Evolutionary conservation across 2,113 vertebrate genomes (phyloP), one percentile per base, ranked within the genome.

Genomic region (Tachysurus fulvidraco): DNA sequence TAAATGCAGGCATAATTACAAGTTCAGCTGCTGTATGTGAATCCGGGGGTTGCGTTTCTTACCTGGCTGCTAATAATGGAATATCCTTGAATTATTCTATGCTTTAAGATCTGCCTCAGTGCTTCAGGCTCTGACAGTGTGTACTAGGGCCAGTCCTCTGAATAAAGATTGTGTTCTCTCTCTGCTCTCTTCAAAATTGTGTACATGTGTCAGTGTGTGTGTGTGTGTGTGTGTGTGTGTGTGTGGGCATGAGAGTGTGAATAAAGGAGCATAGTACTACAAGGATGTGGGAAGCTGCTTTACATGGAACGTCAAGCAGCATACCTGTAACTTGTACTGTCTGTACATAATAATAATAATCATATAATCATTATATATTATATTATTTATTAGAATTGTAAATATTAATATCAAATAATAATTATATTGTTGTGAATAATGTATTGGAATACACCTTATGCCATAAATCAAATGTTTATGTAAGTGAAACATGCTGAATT

Each of bases 151-250:
- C 76, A 67, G 50, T 74, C 82, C 36, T 57, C 85, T 89, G 67
- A 84, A 89, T 87, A 87, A 87, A 82, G 69, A 44, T 82, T 87
- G 83, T 50, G 67, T 77, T 84, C 25, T 65, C 5, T 46, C 14
- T 17, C 52, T 81, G 55, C 74, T 83, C 64, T 65, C 28, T 83
- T 30, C 57, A 71, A 82, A 73, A 73, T 1, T 59, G 74, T 85
- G 81, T 52, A 25, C 44, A 52, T 79, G 23, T 52, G 74, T 83
- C 54, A 64, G 41, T 86, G 65, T 78, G 17, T 60, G 54, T 36
- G 36, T 2, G 54, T 44, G 4, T 5, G n/a, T 5, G 17, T 0
- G 41, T 86, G 65, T 78, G 17, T 60, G 54, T 36, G 36, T 2
- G 54, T 44, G 4, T 5, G n/a, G 10, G 59, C n/a, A 19, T 5